Evolutionary conservation across 2,888 invertebrate species (phyloP).

Genomic region (Machimus rusticus): DNA sequence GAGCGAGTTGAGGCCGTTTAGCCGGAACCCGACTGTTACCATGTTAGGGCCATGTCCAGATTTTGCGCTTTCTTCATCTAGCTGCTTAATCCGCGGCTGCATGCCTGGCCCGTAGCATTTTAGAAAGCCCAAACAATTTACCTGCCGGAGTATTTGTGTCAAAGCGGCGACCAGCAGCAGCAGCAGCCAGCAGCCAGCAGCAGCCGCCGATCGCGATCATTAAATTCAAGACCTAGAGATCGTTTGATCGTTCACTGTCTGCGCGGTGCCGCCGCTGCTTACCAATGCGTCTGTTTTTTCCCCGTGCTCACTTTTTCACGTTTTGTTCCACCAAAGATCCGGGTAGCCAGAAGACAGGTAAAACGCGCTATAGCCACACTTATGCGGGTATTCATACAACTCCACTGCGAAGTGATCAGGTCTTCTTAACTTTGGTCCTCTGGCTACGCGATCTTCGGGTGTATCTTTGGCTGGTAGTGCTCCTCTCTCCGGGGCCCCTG

Average conservation of each 20-base stretch:
- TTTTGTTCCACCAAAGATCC: slow-evolving; percentile 38
- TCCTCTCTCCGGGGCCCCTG: neutral
- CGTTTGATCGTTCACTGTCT: neutral
- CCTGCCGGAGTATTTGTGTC: neutral
- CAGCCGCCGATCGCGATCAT: neutral
- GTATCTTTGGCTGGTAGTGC: neutral
- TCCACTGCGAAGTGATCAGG: neutral
- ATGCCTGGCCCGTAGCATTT: neutral
- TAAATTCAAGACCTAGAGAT: slow-evolving; percentile 9
- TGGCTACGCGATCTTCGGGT: slow-evolving; percentile 12
- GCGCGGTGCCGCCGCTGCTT: neutral
- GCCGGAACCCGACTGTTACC: neutral
- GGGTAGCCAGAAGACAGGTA: slow-evolving; percentile 33
- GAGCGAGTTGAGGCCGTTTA: neutral
- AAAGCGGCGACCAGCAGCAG: neutral
- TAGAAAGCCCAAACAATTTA: slow-evolving; percentile 26
- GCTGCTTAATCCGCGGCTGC: neutral
- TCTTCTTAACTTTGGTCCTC: slow-evolving; percentile 29
- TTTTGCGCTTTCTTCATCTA: neutral
- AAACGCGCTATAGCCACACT: neutral
- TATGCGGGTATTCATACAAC: neutral
- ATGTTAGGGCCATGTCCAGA: neutral
- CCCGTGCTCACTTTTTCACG: slow-evolving; percentile 22
- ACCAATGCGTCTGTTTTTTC: slow-evolving; percentile 17
- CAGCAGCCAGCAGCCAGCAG: no score